A percentile compares a stretch with the other conserved stretches of the same genome.
phyloP scores from a whole-genome alignment of 2,113 vertebrate species.

The Aspiorhynchus laticeps region DNA sequence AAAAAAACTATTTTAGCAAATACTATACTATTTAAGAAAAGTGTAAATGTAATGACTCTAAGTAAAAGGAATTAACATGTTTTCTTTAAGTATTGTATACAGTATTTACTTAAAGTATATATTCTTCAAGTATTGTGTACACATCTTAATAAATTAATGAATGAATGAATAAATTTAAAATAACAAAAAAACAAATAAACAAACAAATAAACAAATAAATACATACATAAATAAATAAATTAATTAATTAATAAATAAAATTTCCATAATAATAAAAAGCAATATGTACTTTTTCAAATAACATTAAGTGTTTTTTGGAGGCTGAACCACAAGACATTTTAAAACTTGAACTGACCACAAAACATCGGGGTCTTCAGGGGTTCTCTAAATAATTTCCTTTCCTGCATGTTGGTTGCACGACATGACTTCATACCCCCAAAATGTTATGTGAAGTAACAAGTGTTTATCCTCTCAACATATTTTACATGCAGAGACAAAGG shows the following conservation, averaged over 20 bases:
- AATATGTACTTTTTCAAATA: neutral
- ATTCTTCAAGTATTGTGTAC: too few species aligned
- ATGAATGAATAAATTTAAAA: neutral
- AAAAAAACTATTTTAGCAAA: too few species aligned
- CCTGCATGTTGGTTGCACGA: too few species aligned
- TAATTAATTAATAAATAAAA: neutral
- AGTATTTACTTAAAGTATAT: too few species aligned
- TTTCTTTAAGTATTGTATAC: too few species aligned
- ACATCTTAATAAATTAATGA: neutral
- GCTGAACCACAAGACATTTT: neutral
- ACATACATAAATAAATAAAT: too few species aligned
- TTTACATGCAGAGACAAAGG: neutral
- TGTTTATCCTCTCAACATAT: neutral
- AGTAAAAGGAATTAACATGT: neutral
- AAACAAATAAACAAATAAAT: too few species aligned
- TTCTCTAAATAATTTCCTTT: neutral
- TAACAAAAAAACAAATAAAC: neutral
- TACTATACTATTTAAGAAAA: too few species aligned
- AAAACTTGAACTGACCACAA: neutral
- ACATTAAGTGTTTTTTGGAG: neutral
- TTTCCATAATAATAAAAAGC: neutral
- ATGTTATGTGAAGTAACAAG: neutral
- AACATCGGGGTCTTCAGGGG: neutral
- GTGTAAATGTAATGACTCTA: neutral
- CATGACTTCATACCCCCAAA: too few species aligned